Evolutionary conservation across 2,797 vertebrate genomes (phyloP).

Genomic region (Phalanger gymnotis): DNA sequence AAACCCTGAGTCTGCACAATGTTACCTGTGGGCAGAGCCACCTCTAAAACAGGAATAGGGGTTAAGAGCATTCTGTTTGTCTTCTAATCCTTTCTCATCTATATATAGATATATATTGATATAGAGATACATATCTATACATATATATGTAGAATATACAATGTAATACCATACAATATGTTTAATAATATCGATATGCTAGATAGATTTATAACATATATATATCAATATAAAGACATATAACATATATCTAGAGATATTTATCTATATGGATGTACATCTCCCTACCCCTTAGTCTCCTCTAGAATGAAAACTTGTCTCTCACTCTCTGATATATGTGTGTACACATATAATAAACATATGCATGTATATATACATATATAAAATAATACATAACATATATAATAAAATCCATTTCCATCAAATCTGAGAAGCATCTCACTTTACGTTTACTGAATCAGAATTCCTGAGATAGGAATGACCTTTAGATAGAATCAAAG

Average conservation of each 20-base stretch:
- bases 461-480: background rate
- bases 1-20: slow-evolving; percentile 53
- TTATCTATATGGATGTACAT: background rate
- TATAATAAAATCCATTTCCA: background rate
- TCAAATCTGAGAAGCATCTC: slow-evolving; percentile 27
- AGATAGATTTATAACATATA: background rate
- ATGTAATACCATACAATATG: too few species aligned
- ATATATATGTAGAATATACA: too few species aligned
- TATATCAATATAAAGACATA: background rate
- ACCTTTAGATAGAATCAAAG: background rate
- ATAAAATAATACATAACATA: background rate
- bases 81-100: background rate
- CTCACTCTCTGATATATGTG: background rate
- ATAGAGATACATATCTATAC: background rate
- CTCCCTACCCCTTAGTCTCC: background rate
- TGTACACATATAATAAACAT: background rate
- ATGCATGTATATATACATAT: background rate
- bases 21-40: background rate
- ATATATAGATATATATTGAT: background rate
- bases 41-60: background rate
- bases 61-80: background rate
- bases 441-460: slow-evolving; percentile 14
- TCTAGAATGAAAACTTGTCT: background rate
- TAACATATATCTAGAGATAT: background rate
- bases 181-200: background rate